Percentiles rank a stretch among this genome's conserved stretches.
phyloP scores from a whole-genome alignment of 1,140 invertebrate genomes.

The Acyrthosiphon pisum region DNA sequence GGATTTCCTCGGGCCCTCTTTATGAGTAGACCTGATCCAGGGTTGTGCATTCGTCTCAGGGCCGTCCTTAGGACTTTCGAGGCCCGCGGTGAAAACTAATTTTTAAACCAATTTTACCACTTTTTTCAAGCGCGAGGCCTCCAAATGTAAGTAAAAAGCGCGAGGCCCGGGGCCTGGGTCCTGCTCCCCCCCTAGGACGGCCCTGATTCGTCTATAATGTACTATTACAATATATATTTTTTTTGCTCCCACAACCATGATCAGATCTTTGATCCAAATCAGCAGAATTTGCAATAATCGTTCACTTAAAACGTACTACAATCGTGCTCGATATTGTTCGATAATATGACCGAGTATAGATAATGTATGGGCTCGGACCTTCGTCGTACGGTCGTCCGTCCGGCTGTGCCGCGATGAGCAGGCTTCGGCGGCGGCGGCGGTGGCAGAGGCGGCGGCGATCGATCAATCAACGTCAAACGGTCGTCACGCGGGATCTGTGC shows the following conservation, averaged over 20 bases:
- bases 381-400: background rate
- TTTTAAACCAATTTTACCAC: no score
- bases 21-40: background rate
- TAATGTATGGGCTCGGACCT: background rate
- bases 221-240: no score
- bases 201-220: no score
- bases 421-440: background rate
- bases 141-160: no score
- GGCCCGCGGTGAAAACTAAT: no score
- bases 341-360: background rate
- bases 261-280: background rate
- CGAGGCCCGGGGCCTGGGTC: no score
- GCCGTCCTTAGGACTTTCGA: no score
- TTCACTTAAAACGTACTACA: background rate
- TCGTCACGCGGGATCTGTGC: slow-evolving; percentile 25
- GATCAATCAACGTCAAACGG: slow-evolving; percentile 50
- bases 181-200: no score
- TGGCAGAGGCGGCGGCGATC: background rate
- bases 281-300: background rate
- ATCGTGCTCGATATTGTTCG: background rate
- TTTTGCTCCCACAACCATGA: no score
- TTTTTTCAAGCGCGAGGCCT: no score
- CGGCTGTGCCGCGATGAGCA: background rate
- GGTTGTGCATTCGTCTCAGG: no score
- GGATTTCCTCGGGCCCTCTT: background rate